Evolutionary conservation across 2,113 vertebrate genomes (phyloP).

Genomic region (Rhadina sibilatrix): DNA sequence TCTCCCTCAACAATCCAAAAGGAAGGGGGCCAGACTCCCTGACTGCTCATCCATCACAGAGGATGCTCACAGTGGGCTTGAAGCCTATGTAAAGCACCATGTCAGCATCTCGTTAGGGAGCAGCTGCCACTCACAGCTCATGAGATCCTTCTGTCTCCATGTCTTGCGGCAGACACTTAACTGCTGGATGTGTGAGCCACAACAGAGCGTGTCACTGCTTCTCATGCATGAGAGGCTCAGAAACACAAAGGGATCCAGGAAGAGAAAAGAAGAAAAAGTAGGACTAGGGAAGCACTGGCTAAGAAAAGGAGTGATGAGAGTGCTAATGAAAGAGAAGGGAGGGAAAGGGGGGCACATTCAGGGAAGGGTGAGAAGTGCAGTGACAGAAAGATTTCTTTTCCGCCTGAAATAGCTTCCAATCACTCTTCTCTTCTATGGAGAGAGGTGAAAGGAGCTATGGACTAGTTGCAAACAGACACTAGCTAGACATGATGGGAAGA

Average conservation of each 20-base stretch:
- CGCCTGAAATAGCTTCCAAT: not conserved
- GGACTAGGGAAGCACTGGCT: not conserved
- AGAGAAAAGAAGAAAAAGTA: not conserved
- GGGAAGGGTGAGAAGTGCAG: not conserved
- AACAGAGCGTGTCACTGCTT: slow-evolving; percentile 32
- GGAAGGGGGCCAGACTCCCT: not conserved
- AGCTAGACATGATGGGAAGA: not conserved
- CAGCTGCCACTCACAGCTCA: slow-evolving; percentile 61
- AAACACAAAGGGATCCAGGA: not conserved
- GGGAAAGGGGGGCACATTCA: not conserved
- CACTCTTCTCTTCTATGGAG: not conserved
- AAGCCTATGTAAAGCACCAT: not conserved
- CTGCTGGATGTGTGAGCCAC: slow-evolving; percentile 36
- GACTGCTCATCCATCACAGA: slow-evolving; percentile 25
- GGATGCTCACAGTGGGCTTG: slow-evolving; percentile 8
- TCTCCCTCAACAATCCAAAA: slow-evolving; percentile 4
- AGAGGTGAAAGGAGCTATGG: not conserved
- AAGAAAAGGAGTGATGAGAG: not conserved
- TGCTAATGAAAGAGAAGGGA: not conserved
- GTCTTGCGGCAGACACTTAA: slow-evolving; percentile 53
- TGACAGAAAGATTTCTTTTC: not conserved
- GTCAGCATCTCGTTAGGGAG: slow-evolving; percentile 41
- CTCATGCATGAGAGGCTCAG: not conserved
- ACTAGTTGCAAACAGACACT: not conserved
- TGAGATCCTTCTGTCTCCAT: slow-evolving; percentile 58